Evolutionary conservation across 37 sponge, comb jelly and placozoan species (phyloP).

Genomic region (Spongia lamella): DNA sequence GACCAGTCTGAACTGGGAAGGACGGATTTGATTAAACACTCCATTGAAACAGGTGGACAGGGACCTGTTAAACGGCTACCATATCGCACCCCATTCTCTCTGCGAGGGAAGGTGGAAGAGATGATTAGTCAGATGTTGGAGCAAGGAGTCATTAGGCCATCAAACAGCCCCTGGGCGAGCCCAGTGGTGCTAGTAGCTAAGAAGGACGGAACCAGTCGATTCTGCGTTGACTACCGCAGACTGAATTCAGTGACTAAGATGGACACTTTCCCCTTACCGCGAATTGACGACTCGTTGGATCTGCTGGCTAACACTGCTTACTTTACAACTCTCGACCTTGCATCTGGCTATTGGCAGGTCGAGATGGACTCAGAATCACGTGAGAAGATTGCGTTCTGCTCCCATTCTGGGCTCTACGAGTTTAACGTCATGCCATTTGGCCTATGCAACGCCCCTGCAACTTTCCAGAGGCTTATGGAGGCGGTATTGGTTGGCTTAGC

Average conservation of each 20-base stretch:
- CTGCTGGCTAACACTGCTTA: neutral
- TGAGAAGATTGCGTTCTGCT: slow-evolving; percentile 23
- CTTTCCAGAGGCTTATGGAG: slow-evolving; percentile 41
- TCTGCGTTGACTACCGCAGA: slow-evolving; percentile 34
- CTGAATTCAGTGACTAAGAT: slow-evolving; percentile 23
- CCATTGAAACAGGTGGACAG: neutral
- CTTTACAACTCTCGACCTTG: slow-evolving; percentile 13
- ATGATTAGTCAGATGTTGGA: neutral
- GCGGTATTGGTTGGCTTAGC: no score
- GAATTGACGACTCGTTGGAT: slow-evolving; percentile 29
- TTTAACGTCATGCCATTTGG: slow-evolving; percentile 34
- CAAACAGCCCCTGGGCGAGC: slow-evolving; percentile 10
- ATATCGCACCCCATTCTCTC: slow-evolving; percentile 1
- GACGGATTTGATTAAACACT: neutral
- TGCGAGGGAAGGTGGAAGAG: neutral
- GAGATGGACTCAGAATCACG: neutral
- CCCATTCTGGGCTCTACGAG: slow-evolving; percentile 25
- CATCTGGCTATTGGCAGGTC: slow-evolving; percentile 37
- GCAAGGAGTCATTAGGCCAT: neutral
- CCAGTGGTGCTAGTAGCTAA: slow-evolving; percentile 33
- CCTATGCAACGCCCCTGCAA: slow-evolving; percentile 27
- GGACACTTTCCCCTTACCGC: slow-evolving; percentile 21
- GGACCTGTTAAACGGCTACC: slow-evolving; percentile 4
- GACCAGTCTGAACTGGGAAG: slow-evolving; percentile 1
- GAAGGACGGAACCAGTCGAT: slow-evolving; percentile 21